These are phyloP conservation scores for Heteromyza rotundicornis DNA, from an alignment of 2,888 invertebrate species.

Conservation along the genomic window DNA sequence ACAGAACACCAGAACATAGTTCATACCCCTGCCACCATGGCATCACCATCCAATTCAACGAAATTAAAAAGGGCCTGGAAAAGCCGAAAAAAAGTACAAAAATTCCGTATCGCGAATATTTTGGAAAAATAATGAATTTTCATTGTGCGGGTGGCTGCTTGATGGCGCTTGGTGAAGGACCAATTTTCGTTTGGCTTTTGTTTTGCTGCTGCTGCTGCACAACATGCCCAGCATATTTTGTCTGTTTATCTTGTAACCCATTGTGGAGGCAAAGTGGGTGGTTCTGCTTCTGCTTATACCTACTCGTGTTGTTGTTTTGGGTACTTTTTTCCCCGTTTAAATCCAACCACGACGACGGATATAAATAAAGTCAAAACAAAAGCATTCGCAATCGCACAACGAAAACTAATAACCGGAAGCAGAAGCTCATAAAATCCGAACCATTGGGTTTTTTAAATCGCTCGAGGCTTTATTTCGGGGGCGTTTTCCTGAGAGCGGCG, in stretches of 20 bases:
- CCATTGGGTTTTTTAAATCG: conserved; percentile 54
- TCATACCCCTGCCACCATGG: neutral
- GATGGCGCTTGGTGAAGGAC: neutral
- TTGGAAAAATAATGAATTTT: conserved; percentile 4
- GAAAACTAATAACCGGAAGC: conserved; percentile 10
- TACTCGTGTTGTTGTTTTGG: neutral
- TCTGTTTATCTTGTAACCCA: no score
- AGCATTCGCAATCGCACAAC: neutral
- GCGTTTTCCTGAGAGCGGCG: no score
- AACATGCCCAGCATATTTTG: no score
- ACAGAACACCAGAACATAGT: neutral
- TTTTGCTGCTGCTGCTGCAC: neutral
- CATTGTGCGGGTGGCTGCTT: neutral
- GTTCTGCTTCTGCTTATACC: neutral
- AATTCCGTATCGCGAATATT: neutral
- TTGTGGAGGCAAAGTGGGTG: no score
- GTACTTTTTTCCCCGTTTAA: neutral
- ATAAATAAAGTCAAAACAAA: neutral
- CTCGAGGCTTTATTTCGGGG: conserved; percentile 49
- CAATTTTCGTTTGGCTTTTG: neutral
- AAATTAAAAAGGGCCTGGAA: neutral
- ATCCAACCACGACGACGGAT: neutral
- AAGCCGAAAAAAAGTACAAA: neutral
- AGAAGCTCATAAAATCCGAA: conserved; percentile 53
- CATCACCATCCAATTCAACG: neutral